phyloP scores from a whole-genome alignment of 2,888 invertebrate species.

The Subacronicta megacephala region DNA sequence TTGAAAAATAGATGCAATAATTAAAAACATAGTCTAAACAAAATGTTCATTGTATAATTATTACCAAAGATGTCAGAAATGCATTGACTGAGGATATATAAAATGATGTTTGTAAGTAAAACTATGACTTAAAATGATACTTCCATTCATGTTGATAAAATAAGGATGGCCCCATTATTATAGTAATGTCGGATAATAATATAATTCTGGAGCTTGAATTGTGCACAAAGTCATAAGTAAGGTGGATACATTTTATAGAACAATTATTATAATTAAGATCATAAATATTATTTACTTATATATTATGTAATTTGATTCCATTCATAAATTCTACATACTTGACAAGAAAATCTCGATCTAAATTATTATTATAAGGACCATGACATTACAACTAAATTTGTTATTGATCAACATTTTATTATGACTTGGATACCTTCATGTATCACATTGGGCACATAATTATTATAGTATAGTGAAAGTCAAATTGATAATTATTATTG shows the following conservation, averaged over 20 bases:
- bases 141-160: conserved; percentile 71
- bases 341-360: conserved; percentile 68
- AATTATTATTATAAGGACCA: conserved; percentile 82
- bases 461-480: conserved; percentile 74
- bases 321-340: conserved; percentile 56
- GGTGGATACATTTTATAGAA: conserved; percentile 62
- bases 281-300: conserved; percentile 51
- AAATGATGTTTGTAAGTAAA: conserved; percentile 67
- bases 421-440: conserved; percentile 71
- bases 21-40: conserved; percentile 54
- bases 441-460: conserved; percentile 74
- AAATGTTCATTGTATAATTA: conserved; percentile 65
- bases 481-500: conserved; percentile 61
- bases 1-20: conserved; percentile 61
- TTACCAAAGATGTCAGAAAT: conserved; percentile 83
- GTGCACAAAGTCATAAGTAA: conserved; percentile 82
- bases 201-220: conserved; percentile 72
- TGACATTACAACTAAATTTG: conserved; percentile 77
- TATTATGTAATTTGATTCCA: conserved; percentile 47
- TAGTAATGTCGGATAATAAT: conserved; percentile 63
- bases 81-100: conserved; percentile 72
- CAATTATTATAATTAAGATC: conserved; percentile 60
- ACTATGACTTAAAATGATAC: conserved; percentile 63
- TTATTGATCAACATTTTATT: conserved; percentile 88
- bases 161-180: conserved; percentile 69